These are phyloP conservation scores for Calyptommatus sinebrachiatus DNA, from an alignment of 2,113 vertebrate genomes.

Conservation along the genomic window DNA sequence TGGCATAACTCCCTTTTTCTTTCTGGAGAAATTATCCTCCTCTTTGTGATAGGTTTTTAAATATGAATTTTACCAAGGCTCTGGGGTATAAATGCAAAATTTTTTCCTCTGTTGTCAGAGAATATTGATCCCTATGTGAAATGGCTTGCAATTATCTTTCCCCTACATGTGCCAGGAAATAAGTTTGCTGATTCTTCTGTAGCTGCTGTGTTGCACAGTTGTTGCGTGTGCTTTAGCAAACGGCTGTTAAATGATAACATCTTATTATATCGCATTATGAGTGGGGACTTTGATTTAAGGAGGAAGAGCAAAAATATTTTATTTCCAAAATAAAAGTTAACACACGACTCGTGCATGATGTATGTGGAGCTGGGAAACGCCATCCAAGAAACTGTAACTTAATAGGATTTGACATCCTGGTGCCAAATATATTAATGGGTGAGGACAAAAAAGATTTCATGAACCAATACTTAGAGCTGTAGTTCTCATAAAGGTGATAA, in stretches of 20 bases:
- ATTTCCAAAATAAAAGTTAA: neutral
- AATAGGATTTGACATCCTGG: neutral
- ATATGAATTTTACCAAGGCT: neutral
- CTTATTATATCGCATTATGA: neutral
- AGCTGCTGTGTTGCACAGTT: neutral
- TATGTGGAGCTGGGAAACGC: neutral
- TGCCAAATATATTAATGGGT: no score
- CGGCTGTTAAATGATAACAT: fast-evolving
- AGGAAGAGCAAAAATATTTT: neutral
- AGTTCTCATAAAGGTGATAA: neutral
- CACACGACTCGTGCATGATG: neutral
- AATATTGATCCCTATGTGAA: neutral
- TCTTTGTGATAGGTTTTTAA: neutral
- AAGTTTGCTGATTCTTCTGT: neutral
- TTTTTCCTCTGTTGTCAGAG: neutral
- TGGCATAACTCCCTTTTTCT: neutral
- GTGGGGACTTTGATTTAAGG: neutral
- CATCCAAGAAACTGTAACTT: neutral
- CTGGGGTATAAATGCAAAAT: neutral
- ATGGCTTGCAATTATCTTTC: constrained; percentile 3
- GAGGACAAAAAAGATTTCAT: no score
- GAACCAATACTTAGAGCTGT: neutral
- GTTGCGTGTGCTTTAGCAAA: neutral
- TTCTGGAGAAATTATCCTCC: neutral
- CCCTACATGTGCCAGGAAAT: constrained; percentile 7